phyloP scores from a whole-genome alignment of 2,113 vertebrate species.

The Gopherus evgoodei region DNA sequence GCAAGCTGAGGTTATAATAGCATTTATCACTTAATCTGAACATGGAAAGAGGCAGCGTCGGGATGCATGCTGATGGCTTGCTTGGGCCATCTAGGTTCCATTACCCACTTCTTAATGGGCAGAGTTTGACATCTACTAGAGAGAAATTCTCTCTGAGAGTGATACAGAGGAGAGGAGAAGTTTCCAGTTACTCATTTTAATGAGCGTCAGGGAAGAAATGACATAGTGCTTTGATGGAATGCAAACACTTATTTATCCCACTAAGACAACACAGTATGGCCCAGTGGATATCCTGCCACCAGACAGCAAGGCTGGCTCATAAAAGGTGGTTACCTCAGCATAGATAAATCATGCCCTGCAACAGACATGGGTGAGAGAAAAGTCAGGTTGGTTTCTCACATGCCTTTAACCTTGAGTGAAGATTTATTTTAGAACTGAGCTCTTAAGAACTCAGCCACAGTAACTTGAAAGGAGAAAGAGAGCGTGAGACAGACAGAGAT shows the following conservation, averaged over 20 bases:
- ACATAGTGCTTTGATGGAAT: constrained; percentile 49
- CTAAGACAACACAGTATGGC: constrained; percentile 19
- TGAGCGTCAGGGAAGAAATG: constrained; percentile 69
- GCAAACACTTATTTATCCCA: constrained; percentile 39
- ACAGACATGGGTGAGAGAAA: not conserved
- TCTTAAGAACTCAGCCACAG: accelerated
- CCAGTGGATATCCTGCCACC: not conserved
- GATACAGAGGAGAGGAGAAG: constrained; percentile 59
- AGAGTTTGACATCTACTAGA: constrained; percentile 67
- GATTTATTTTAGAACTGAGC: not conserved
- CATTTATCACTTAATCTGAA: constrained; percentile 68
- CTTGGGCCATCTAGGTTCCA: constrained; percentile 72
- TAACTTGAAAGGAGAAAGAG: not conserved
- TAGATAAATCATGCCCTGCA: constrained; percentile 25
- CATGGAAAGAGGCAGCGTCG: constrained; percentile 42
- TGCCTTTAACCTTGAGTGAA: not conserved
- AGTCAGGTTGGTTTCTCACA: not conserved
- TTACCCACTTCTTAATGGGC: constrained; percentile 71
- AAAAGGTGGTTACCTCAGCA: not conserved
- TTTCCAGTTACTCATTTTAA: constrained; percentile 72
- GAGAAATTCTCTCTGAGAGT: constrained; percentile 67
- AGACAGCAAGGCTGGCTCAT: constrained; percentile 7
- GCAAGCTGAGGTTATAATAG: constrained; percentile 67
- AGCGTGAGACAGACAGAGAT: not conserved
- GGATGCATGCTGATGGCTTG: constrained; percentile 70